Percentiles rank a stretch among this genome's conserved stretches.
Evolutionary conservation across 1,140 invertebrate species (phyloP).

Genomic region (Plodia interpunctella): DNA sequence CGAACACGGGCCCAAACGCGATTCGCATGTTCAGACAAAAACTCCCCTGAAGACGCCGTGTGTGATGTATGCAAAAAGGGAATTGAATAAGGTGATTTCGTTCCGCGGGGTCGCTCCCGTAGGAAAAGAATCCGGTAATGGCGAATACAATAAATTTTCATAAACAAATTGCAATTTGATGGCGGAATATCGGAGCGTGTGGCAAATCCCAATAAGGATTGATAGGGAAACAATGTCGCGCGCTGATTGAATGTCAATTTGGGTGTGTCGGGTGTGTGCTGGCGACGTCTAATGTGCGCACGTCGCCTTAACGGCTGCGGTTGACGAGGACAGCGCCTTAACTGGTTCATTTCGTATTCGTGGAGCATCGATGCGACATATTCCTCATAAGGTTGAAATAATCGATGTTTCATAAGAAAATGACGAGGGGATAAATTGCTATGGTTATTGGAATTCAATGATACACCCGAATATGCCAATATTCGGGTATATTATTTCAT

Average conservation of each 20-base stretch:
- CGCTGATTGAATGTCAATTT: constrained; percentile 76
- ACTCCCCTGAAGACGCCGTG: constrained; percentile 52
- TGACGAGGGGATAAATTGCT: neutral
- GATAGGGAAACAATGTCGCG: constrained; percentile 73
- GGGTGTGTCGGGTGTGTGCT: constrained; percentile 26
- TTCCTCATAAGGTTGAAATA: neutral
- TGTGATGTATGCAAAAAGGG: constrained; percentile 76
- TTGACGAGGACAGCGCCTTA: neutral
- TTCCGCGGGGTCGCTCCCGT: constrained; percentile 68
- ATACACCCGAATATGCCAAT: no score
- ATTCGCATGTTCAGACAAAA: constrained; percentile 73
- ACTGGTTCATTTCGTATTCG: neutral
- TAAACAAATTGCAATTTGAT: constrained; percentile 77
- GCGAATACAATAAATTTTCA: constrained; percentile 77
- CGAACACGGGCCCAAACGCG: constrained; percentile 68
- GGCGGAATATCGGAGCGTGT: constrained; percentile 65
- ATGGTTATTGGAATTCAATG: neutral
- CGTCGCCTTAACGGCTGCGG: constrained; percentile 49
- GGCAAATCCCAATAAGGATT: constrained; percentile 70
- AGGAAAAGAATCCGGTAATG: constrained; percentile 75
- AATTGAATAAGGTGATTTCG: constrained; percentile 77
- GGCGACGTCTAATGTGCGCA: constrained; percentile 42
- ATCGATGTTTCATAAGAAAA: neutral
- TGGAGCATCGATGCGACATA: constrained; percentile 1
- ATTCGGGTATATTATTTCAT: no score